Evolutionary conservation across 2,888 invertebrate genomes (phyloP), one percentile per base, ranked within the genome.

Genomic region (Danaus chrysippus): DNA sequence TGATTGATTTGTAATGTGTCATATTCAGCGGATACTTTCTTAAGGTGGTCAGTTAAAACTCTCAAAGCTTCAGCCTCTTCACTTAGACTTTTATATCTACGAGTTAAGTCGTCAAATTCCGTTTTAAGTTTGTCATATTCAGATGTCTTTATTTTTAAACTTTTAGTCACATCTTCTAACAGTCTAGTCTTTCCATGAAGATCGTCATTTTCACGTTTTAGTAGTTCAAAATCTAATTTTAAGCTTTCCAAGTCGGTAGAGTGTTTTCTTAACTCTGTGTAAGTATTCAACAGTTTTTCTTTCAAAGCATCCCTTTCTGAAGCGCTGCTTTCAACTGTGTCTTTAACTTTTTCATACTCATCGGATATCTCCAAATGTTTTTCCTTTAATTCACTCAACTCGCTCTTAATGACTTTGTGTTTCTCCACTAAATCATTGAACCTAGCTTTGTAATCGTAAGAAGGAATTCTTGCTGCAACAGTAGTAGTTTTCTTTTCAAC

Each of bases 381-480:
- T 49, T 92, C 92, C 71, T 89, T 86, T 43, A 93, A 76, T 15
- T 90, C 86, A 53, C 81, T 91, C 63, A 90, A 86, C 71, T 93
- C 92, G 57, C 78, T 82, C 73, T 92, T 93, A 11, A 94, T 78
- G 0, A 71, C 76, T 68, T 92, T 92, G 68, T 93, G 91, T 76
- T 94, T 94, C 63, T 93, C 93, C 13, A 90, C 76, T 57, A 95
- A 83, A 70, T 93, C 92, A 73, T 92, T 86, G 68, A 93, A 93
- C 57, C 94, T 92, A 41, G 93, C 93, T 78, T 94, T 93, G 68
- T 92, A 94, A 73, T 94, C 94, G 79, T 94, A 94, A 0, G 93
- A 88, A 9, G 93, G 88, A 56, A 93, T 92, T 66, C 93, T 92
- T 59, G 93, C 93, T 3, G 90, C 89, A 17, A 81, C 85, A 55